phyloP scores from a whole-genome alignment of 2,113 vertebrate genomes.

The Cervus canadensis region DNA sequence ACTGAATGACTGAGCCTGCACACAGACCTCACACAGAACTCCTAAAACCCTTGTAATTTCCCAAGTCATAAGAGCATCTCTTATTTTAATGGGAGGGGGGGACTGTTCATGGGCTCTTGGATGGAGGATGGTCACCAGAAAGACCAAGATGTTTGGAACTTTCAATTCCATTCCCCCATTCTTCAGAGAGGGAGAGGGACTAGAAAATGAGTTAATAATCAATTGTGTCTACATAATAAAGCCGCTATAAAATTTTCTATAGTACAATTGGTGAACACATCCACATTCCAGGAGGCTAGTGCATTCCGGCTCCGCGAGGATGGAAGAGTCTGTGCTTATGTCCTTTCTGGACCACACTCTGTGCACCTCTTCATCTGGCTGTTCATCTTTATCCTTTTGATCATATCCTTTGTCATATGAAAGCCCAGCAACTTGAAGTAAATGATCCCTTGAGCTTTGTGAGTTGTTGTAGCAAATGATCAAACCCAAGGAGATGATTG shows the following conservation, averaged over 20 bases:
- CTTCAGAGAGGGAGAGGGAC: background rate
- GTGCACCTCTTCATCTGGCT: background rate
- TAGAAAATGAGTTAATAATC: background rate
- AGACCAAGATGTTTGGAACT: background rate
- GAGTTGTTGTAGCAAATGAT: background rate
- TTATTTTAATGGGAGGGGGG: background rate
- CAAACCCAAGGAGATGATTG: background rate
- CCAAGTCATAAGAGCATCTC: background rate
- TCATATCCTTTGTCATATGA: background rate
- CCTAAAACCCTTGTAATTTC: background rate
- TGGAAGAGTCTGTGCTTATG: background rate
- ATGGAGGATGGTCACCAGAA: background rate
- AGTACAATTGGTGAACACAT: background rate
- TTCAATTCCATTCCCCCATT: background rate
- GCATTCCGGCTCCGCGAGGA: background rate
- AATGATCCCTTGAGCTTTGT: background rate
- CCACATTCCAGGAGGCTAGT: background rate
- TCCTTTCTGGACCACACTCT: background rate
- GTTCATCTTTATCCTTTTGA: background rate
- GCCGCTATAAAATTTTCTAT: background rate
- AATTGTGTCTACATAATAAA: background rate
- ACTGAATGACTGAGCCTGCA: background rate
- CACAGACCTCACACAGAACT: background rate
- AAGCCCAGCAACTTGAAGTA: background rate
- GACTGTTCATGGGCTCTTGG: background rate